These are phyloP conservation scores for Hydriomena furcata DNA, from an alignment of 2,888 invertebrate species.

Conservation along the genomic window DNA sequence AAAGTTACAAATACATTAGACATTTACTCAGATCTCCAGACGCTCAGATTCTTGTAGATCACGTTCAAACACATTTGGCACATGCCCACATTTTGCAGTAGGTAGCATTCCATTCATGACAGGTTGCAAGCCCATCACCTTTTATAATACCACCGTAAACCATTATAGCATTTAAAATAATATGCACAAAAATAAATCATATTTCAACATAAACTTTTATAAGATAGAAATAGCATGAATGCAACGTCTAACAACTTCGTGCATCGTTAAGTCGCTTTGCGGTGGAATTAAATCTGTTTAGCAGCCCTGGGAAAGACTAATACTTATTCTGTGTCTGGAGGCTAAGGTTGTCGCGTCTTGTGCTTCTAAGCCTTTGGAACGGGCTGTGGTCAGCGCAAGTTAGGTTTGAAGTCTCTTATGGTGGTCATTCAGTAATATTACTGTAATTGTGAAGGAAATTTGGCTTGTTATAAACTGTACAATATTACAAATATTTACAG, in stretches of 20 bases:
- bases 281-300: slow-evolving; percentile 18
- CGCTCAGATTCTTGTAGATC: too few relatives aligned
- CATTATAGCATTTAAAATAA: too few relatives aligned
- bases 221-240: slow-evolving; percentile 12
- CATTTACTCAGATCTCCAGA: too few relatives aligned
- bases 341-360: slow-evolving; percentile 16
- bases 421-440: slow-evolving; percentile 5
- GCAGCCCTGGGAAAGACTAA: slow-evolving; percentile 7
- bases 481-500: background rate
- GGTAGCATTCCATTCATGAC: too few relatives aligned
- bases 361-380: slow-evolving; percentile 10
- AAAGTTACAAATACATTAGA: too few relatives aligned
- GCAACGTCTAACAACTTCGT: slow-evolving; percentile 12
- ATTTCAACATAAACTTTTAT: slow-evolving; percentile 2
- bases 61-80: too few relatives aligned
- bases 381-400: slow-evolving; percentile 13
- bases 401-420: slow-evolving; percentile 7
- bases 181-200: slow-evolving; percentile 2
- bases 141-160: too few relatives aligned
- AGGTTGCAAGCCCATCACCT: too few relatives aligned
- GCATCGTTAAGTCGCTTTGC: slow-evolving; percentile 22
- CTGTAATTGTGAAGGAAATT: background rate
- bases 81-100: too few relatives aligned
- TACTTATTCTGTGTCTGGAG: slow-evolving; percentile 9
- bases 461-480: background rate